Base-by-base conservation (phyloP, 2,797 vertebrate genomes). In the Lepilemur ruficaudatus region DNA sequence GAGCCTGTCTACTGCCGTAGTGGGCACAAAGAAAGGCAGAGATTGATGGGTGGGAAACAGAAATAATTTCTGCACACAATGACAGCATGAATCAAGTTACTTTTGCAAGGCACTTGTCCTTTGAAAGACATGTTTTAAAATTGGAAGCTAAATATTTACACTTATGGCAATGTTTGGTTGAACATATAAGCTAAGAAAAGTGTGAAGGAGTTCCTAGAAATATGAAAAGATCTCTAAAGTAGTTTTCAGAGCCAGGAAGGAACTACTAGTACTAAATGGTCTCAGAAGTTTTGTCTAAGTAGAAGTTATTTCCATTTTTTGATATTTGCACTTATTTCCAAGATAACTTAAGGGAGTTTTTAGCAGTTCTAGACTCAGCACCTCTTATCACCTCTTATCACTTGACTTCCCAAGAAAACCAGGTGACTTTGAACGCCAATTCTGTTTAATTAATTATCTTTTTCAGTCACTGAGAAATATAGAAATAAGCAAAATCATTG, bases 61-160 rank as follows among this genome's bases (percentile, higher is more conserved):
- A 86, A 95, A 67, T 94, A 52, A 85, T 70, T 97, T 95, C 75
- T 79, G 43, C 18, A 91, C 48, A 81, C 3, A 73, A 65, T 28
- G 48, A 50, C 18, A 84, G 17, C 22, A 83, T 72, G n/a, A 89
- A 86, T 65, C 14, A 35, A 83, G 12, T 84, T 94, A 48, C 32
- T 83, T 93, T 89, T 81, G 28, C 9, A 89, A 94, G 88, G 35
- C 4, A 75, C 80, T 81, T 81, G 63, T 86, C 38, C 63, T 96
- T 90, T 94, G 70, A 91, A 89, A 93, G 55, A 92, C 11, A 32
- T 52, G 20, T 63, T 89, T 61, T 84, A 55, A 59, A 30, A 67
- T 92, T 43, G 81, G 48, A 93, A 70, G 91, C 57, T 95, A 96
- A 95, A 90, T 43, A 96, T 57, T 90, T 87, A 87, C 0, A 93